phyloP scores from a whole-genome alignment of 1,140 invertebrate genomes.

The Ostrea denselamellosa region DNA sequence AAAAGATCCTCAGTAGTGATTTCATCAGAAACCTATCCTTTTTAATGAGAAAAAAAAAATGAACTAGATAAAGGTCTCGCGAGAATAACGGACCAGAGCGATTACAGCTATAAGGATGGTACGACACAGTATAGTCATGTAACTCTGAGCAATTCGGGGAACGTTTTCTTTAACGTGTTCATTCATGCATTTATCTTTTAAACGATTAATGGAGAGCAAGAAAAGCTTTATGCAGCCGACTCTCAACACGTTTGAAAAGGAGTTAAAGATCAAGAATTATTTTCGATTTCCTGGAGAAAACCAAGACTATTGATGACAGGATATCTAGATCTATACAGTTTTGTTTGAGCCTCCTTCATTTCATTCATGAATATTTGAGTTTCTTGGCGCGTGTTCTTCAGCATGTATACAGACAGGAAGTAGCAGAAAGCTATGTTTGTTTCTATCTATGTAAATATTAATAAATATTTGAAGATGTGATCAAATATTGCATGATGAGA shows the following conservation, averaged over 20 bases:
- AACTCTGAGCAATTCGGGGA: not conserved
- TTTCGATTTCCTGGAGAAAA: not conserved
- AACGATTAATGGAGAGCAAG: not conserved
- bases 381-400: not conserved
- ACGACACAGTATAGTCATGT: not conserved
- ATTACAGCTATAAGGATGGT: too few species aligned
- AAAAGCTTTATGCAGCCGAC: not conserved
- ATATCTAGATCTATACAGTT: not conserved
- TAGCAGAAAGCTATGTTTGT: not conserved
- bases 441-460: slow-evolving; percentile 2
- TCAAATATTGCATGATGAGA: not conserved
- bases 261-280: not conserved
- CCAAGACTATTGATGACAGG: not conserved
- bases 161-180: not conserved
- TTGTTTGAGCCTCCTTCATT: not conserved
- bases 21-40: too few species aligned
- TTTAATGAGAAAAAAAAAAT: too few species aligned
- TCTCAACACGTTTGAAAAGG: not conserved
- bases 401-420: not conserved
- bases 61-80: too few species aligned
- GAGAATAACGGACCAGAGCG: too few species aligned
- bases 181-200: not conserved
- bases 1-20: too few species aligned
- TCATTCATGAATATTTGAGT: not conserved
- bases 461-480: not conserved